Evolutionary conservation across 2,113 vertebrate genomes (phyloP).

Genomic region (Ammodytes dubius): DNA sequence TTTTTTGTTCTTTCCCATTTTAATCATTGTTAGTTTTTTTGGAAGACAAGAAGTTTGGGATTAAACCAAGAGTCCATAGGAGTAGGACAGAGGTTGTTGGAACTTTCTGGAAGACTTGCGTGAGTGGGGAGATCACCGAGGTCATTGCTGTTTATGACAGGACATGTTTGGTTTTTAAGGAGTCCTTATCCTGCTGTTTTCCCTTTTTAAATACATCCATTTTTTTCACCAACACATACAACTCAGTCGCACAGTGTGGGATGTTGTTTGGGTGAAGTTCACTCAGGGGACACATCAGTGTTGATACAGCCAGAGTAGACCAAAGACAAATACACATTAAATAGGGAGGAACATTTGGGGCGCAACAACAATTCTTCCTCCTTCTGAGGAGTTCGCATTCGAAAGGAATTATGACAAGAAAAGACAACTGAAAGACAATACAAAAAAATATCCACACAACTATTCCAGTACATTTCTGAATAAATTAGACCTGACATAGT

Average conservation of each 20-base stretch:
- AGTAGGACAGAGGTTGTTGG: slow-evolving; percentile 42
- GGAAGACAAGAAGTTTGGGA: slow-evolving; percentile 79
- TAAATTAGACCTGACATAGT: slow-evolving; percentile 43
- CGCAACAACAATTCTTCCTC: slow-evolving; percentile 29
- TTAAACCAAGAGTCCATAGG: slow-evolving; percentile 41
- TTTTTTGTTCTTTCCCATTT: slow-evolving; percentile 28
- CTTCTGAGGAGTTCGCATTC: slow-evolving; percentile 24
- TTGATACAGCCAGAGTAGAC: slow-evolving; percentile 43
- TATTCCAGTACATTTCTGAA: slow-evolving; percentile 40
- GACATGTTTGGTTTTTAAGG: slow-evolving; percentile 47
- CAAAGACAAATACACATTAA: slow-evolving; percentile 43
- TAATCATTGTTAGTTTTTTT: slow-evolving; percentile 39
- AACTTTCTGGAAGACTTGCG: slow-evolving; percentile 79
- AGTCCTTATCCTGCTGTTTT: slow-evolving; percentile 48
- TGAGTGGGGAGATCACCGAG: slow-evolving; percentile 63
- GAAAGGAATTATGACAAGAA: slow-evolving; percentile 46
- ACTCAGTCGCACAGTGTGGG: slow-evolving; percentile 46
- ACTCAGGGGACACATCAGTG: slow-evolving; percentile 36
- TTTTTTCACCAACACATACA: slow-evolving; percentile 45
- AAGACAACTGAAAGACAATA: slow-evolving; percentile 44
- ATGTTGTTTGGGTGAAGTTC: slow-evolving; percentile 51
- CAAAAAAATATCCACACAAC: slow-evolving; percentile 34
- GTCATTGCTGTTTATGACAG: slow-evolving; percentile 47
- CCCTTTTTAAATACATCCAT: slow-evolving; percentile 35
- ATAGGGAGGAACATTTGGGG: slow-evolving; percentile 20